Base-by-base conservation (phyloP, 37 sponge, comb jelly and placozoan species). In the Amphimedon queenslandica region DNA sequence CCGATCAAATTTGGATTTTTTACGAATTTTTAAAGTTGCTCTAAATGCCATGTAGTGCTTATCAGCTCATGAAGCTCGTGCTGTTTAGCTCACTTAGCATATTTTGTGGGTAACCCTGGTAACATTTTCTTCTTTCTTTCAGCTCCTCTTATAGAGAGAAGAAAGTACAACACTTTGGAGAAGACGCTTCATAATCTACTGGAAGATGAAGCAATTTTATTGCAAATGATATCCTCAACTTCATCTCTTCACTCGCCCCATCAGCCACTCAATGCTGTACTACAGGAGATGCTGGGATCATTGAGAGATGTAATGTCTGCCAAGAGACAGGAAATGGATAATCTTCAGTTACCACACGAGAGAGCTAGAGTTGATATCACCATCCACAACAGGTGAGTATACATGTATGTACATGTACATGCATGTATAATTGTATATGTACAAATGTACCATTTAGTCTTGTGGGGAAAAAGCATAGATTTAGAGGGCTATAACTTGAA, bases 321-420 rank as follows among this genome's bases (percentile, higher is more conserved):
- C 27, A 87, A 66, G 82, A 76, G 39, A 29, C 69, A 47, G 23
- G 78, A 76, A 66, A 72, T 88, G 29, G 84, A 84, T 21, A 77
- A 64, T 43, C 78, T 84, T 0, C n/a, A n/a, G n/a, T n/a, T n/a
- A n/a, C 78, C 84, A 2, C 40, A 68, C 36, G 82, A 82, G 23
- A 31, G 61, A 64, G 41, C 40, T 32, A 64, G 88, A 6, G 39
- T 82, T 0, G 82, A 88, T 63, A 71, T 88, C 24, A 67, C 78
- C 32, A 65, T 55, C 37, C 77, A 74, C 29, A n/a, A n/a, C n/a
- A n/a, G n/a, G 83, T 74, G 0, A 40, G 56, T 27, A 3, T n/a
- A n/a, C n/a, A n/a, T n/a, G 40, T 21, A 8, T 34, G 11, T 35
- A 33, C 39, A 27, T 30, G 37, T 36, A 67, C 5, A 13, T 6